Percentiles rank a stretch among this genome's conserved stretches.
These are phyloP conservation scores for Epinotia brunnichana DNA, from an alignment of 2,888 invertebrate genomes.

Conservation along the genomic window DNA sequence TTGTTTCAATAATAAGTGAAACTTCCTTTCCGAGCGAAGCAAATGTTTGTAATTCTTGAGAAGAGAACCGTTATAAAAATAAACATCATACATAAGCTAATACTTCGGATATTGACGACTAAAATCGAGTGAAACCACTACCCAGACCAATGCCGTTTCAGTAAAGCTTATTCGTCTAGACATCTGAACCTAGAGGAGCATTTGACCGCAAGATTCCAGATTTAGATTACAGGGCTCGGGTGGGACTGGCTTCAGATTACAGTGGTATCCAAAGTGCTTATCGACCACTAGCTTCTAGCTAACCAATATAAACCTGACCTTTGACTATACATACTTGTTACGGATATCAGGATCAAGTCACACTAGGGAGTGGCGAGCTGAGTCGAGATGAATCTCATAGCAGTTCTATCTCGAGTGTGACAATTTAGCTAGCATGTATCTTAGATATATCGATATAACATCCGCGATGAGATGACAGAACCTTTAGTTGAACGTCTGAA, in stretches of 20 bases:
- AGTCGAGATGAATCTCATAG: no score
- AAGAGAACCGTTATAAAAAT: neutral
- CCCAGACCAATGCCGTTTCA: neutral
- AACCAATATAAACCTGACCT: neutral
- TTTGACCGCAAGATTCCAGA: slow-evolving; percentile 16
- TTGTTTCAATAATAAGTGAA: neutral
- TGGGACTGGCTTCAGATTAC: neutral
- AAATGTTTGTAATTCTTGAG: neutral
- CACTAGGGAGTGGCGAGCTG: no score
- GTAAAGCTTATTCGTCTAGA: slow-evolving; percentile 3
- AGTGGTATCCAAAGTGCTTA: neutral
- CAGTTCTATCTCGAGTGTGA: no score
- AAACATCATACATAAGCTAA: neutral
- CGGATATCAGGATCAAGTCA: no score
- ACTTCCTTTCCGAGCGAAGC: neutral
- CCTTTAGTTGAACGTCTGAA: no score
- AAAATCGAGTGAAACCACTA: neutral
- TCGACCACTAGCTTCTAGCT: neutral
- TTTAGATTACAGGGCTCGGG: slow-evolving; percentile 4
- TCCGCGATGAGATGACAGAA: no score
- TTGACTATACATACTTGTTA: no score
- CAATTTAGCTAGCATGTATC: no score
- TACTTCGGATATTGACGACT: neutral
- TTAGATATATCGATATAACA: no score
- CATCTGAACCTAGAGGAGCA: slow-evolving; percentile 4